Base-by-base conservation (phyloP, 2,888 invertebrate genomes). In the Hipparchia sbordonii region DNA sequence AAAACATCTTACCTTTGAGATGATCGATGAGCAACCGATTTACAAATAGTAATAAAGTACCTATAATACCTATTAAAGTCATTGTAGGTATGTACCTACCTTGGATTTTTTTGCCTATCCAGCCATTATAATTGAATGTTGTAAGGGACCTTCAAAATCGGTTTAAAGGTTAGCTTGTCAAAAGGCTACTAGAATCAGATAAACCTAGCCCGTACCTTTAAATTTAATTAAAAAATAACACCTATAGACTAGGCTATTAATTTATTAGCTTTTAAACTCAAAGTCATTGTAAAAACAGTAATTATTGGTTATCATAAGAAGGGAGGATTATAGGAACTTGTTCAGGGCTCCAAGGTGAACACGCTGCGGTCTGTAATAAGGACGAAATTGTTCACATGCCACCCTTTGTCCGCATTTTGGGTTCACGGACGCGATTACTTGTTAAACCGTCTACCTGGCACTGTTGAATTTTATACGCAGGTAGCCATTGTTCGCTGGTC, bases 341-440 rank as follows among this genome's bases (percentile, higher is more conserved):
- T 87, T 87, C 87, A 83, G 80, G 82, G 82, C 84, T 78, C 82
- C 91, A 91, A 93, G 91, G 91, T 89, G 87, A 91, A 88, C 90
- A 79, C 79, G 84, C 81, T 82, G 83, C 84, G 84, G 87, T 87
- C 87, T 85, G 85, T 88, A 88, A 86, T 88, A 89, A 84, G 85
- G 82, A 89, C 88, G 86, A 48, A 88, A 90, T 89, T 89, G 89
- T 90, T 89, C 88, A 88, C 88, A 89, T 91, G 84, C 89, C 87
- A 82, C 85, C 88, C 88, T 91, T 90, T 90, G 90, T 90, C 89
- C 87, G 87, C 85, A 82, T 87, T 84, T 84, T 82, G 86, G 85
- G 88, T 88, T 87, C 88, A 89, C 84, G 87, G 87, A 84, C 86
- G 84, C 84, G 79, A 84, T 79, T 76, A 77, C 74, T 77, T 74